Conservation (phyloP, 2,113 vertebrate species). For the Malurus cyaneus region DNA sequence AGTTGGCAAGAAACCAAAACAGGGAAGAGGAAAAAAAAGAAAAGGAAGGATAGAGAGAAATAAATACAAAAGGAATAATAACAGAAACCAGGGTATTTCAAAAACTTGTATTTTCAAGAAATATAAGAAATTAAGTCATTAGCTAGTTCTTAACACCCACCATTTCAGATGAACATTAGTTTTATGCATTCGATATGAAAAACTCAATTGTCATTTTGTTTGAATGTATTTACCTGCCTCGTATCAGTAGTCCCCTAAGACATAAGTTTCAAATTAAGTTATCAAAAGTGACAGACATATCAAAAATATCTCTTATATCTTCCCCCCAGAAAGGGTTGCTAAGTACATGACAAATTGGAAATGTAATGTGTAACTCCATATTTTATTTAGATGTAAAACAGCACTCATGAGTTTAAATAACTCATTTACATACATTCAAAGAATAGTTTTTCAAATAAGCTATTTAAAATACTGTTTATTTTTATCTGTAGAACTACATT, state of each 20-base stretch:
- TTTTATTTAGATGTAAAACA: constrained; percentile 62
- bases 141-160: constrained; percentile 15
- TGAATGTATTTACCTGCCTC: constrained; percentile 68
- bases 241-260: constrained; percentile 63
- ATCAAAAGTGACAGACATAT: constrained; percentile 70
- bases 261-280: constrained; percentile 68
- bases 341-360: constrained; percentile 60
- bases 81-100: background rate
- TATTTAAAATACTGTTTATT: constrained; percentile 51
- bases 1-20: constrained; percentile 11
- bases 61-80: background rate
- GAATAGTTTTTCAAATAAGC: constrained; percentile 24
- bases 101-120: constrained; percentile 17
- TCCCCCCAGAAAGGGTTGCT: constrained; percentile 46
- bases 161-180: constrained; percentile 3
- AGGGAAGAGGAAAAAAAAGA: background rate
- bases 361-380: constrained; percentile 54
- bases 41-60: background rate
- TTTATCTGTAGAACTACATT: constrained; percentile 19
- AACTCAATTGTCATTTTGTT: constrained; percentile 62
- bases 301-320: constrained; percentile 62
- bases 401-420: constrained; percentile 47
- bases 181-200: constrained; percentile 40
- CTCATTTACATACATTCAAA: constrained; percentile 57
- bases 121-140: constrained; percentile 13